phyloP scores from a whole-genome alignment of 2,113 vertebrate genomes.

The Onychorhynchus coronatus region DNA sequence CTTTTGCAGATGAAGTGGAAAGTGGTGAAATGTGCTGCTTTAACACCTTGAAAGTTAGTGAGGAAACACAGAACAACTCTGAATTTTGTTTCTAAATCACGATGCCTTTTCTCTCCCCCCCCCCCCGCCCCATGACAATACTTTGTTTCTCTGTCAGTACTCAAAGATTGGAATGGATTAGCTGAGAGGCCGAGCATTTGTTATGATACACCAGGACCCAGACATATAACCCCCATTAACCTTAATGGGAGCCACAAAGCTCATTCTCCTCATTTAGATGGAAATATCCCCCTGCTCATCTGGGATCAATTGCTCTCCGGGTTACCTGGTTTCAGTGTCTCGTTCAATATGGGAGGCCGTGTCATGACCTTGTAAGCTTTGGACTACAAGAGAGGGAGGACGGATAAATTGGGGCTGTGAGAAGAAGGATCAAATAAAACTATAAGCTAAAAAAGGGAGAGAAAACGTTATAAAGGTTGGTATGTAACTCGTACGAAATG shows the following conservation, averaged over 20 bases:
- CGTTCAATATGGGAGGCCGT: not conserved
- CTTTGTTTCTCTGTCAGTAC: not conserved
- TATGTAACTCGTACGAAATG: not conserved
- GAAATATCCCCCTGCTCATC: not conserved
- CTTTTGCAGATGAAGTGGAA: slow-evolving; percentile 61
- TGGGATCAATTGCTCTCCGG: not conserved
- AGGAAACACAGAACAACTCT: not conserved
- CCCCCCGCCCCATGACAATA: not conserved
- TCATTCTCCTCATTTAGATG: slow-evolving; percentile 26
- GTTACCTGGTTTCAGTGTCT: not conserved
- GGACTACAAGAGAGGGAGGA: not conserved
- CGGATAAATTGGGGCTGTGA: not conserved
- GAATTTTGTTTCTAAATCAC: not conserved
- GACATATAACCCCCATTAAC: slow-evolving; percentile 15
- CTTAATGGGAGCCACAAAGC: not conserved
- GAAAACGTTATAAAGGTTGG: not conserved
- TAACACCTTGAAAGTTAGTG: slow-evolving; percentile 22
- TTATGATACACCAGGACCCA: not conserved
- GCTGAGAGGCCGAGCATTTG: not conserved
- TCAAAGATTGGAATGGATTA: not conserved
- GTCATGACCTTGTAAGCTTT: not conserved
- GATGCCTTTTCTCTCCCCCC: accelerated
- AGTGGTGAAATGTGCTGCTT: slow-evolving; percentile 26
- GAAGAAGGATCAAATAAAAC: not conserved
- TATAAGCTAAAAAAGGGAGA: not conserved